Percentiles rank a stretch among this genome's conserved stretches.
phyloP scores from a whole-genome alignment of 2,113 vertebrate genomes.

The Sigmodon hispidus region DNA sequence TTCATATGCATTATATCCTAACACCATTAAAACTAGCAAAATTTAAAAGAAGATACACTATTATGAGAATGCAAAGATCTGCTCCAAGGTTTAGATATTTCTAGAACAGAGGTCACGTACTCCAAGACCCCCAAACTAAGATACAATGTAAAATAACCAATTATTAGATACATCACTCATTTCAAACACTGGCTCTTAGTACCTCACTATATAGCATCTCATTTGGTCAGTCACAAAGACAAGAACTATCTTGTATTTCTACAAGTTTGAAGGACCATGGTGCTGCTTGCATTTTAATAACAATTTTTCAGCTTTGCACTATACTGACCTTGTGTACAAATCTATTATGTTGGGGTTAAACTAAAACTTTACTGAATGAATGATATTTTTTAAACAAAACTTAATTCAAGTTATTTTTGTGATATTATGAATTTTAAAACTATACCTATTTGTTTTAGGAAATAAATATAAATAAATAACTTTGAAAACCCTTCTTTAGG shows the following conservation, averaged over 20 bases:
- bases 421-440: constrained; percentile 76
- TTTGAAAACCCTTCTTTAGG: constrained; percentile 80
- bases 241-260: not conserved
- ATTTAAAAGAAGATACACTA: not conserved
- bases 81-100: not conserved
- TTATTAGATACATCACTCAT: not conserved
- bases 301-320: not conserved
- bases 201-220: not conserved
- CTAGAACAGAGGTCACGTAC: not conserved
- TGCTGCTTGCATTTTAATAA: not conserved
- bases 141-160: not conserved
- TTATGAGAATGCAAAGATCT: not conserved
- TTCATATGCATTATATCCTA: not conserved
- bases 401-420: constrained; percentile 72
- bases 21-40: not conserved
- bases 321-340: constrained; percentile 24
- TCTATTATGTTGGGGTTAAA: not conserved
- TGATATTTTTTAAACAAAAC: not conserved
- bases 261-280: not conserved
- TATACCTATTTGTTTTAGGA: constrained; percentile 73
- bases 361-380: constrained; percentile 35
- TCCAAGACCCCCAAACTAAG: not conserved
- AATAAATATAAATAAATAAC: constrained; percentile 84
- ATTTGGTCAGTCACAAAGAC: not conserved
- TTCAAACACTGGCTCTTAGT: not conserved